phyloP scores from a whole-genome alignment of 2,888 invertebrate genomes.

The Stenichneumon culpator region DNA sequence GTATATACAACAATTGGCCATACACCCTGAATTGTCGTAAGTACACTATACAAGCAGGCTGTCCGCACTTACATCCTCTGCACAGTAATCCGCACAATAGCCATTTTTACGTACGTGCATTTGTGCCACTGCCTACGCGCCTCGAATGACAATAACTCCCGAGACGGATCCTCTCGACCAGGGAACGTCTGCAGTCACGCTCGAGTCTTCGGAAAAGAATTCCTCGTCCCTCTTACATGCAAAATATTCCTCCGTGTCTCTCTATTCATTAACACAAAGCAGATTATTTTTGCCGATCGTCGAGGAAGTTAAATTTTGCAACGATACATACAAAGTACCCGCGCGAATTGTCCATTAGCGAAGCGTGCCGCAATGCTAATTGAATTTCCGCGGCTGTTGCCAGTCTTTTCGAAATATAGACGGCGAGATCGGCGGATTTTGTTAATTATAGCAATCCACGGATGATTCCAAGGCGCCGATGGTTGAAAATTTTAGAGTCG shows the following conservation, averaged over 20 bases:
- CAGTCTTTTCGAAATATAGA: constrained; percentile 25
- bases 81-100: background rate
- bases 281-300: background rate
- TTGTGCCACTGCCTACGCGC: constrained; percentile 37
- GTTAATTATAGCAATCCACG: constrained; percentile 53
- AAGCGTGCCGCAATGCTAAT: constrained; percentile 38
- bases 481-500: constrained; percentile 35
- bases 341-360: constrained; percentile 29
- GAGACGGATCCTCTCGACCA: constrained; percentile 27
- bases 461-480: constrained; percentile 37
- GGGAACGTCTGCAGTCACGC: constrained; percentile 1
- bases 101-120: constrained; percentile 4
- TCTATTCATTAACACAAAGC: background rate
- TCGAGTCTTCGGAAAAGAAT: constrained; percentile 27
- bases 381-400: constrained; percentile 45
- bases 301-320: constrained; percentile 25
- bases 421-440: constrained; percentile 39
- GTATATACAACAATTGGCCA: background rate
- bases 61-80: background rate
- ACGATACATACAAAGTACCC: constrained; percentile 23
- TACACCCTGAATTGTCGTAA: background rate
- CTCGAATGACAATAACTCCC: constrained; percentile 42
- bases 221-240: constrained; percentile 1
- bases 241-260: background rate
- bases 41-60: background rate